These are phyloP conservation scores for Mantis religiosa DNA, from an alignment of 2,888 invertebrate genomes.

Conservation along the genomic window DNA sequence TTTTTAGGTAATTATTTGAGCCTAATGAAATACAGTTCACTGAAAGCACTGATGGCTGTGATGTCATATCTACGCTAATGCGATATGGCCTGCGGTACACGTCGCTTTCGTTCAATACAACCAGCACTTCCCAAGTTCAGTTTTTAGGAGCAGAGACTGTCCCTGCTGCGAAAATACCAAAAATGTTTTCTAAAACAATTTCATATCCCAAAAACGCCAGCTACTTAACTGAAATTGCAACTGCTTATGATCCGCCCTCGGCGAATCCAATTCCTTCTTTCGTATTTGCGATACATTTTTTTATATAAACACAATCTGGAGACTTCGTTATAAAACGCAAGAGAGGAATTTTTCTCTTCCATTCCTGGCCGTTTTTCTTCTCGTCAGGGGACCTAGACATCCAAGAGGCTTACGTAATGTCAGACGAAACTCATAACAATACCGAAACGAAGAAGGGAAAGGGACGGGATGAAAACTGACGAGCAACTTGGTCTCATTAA, in stretches of 20 bases:
- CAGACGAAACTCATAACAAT: slow-evolving; percentile 13
- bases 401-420: neutral
- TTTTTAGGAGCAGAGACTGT: neutral
- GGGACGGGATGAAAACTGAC: slow-evolving; percentile 1
- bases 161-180: neutral
- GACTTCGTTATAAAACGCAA: neutral
- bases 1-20: too few species aligned
- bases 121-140: too few species aligned
- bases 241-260: neutral
- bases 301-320: neutral
- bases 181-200: neutral
- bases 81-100: too few species aligned
- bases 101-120: too few species aligned
- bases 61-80: too few species aligned
- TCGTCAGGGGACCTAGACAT: neutral
- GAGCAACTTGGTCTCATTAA: slow-evolving; percentile 16
- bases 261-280: neutral
- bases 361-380: neutral
- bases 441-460: slow-evolving; percentile 4
- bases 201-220: neutral
- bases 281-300: neutral
- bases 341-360: neutral
- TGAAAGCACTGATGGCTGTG: too few species aligned
- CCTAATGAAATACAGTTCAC: too few species aligned
- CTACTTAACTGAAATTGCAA: neutral